A percentile compares a stretch with the other conserved stretches of the same genome.
Conservation (phyloP, 2,113 vertebrate species). For the Tor tambroides region DNA sequence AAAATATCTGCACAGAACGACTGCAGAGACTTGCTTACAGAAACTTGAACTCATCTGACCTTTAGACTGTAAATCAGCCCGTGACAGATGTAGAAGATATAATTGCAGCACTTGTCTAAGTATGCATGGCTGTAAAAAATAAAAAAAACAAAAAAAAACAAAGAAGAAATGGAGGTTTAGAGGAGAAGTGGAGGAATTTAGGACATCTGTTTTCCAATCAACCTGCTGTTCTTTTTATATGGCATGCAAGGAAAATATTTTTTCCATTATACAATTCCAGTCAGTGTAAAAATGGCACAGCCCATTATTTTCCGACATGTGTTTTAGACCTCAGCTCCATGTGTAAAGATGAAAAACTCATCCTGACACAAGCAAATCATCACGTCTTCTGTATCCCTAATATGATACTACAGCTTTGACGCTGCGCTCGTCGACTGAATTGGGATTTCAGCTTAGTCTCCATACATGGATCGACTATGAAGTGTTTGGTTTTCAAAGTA, state of each 20-base stretch:
- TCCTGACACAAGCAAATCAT: not conserved
- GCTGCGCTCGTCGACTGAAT: not conserved
- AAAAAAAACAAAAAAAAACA: not conserved
- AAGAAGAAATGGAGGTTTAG: not conserved
- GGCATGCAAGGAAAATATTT: slow-evolving; percentile 18
- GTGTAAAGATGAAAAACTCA: slow-evolving; percentile 1
- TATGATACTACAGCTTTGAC: not conserved
- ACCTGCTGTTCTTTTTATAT: slow-evolving; percentile 50
- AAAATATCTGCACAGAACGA: not conserved
- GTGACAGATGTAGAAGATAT: slow-evolving; percentile 50
- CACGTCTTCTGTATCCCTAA: not conserved
- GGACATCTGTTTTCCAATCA: slow-evolving; percentile 67
- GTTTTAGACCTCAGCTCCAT: not conserved
- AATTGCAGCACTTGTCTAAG: slow-evolving; percentile 55
- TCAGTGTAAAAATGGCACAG: not conserved
- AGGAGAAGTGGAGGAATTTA: slow-evolving; percentile 53
- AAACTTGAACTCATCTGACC: slow-evolving; percentile 19
- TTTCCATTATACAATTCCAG: slow-evolving; percentile 9
- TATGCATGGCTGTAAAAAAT: slow-evolving; percentile 46
- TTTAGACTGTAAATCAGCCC: slow-evolving; percentile 25
- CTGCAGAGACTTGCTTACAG: slow-evolving; percentile 20
- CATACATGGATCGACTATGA: not conserved
- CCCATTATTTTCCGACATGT: slow-evolving; percentile 7
- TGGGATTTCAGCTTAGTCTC: not conserved
- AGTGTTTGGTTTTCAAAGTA: not conserved